These are phyloP conservation scores for Zaprionus nigranus DNA, from an alignment of 1,140 invertebrate genomes.

Conservation along the genomic window DNA sequence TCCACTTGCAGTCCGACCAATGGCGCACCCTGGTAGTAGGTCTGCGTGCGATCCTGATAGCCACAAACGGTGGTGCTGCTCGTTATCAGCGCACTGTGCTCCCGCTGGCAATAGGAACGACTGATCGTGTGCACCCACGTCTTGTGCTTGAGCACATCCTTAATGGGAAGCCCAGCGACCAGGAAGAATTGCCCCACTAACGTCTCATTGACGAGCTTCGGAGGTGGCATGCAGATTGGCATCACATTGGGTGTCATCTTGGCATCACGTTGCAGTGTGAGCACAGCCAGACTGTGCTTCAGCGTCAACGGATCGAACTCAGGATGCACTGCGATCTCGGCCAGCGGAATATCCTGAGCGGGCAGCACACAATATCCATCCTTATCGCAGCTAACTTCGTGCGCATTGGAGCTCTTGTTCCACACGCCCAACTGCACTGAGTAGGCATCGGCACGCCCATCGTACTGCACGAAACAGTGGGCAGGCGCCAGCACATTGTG, in stretches of 20 bases:
- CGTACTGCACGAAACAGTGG: slow-evolving; percentile 64
- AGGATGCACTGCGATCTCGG: slow-evolving; percentile 63
- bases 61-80: slow-evolving; percentile 59
- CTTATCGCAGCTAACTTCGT: slow-evolving; percentile 35
- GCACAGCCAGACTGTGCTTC: slow-evolving; percentile 60
- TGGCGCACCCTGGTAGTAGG: slow-evolving; percentile 52
- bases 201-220: slow-evolving; percentile 36
- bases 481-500: slow-evolving; percentile 62
- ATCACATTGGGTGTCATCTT: slow-evolving; percentile 51
- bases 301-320: slow-evolving; percentile 62
- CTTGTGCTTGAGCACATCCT: slow-evolving; percentile 39
- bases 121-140: slow-evolving; percentile 61
- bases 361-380: slow-evolving; percentile 64
- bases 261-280: slow-evolving; percentile 55
- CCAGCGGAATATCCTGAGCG: slow-evolving; percentile 60
- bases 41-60: slow-evolving; percentile 17
- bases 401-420: slow-evolving; percentile 49
- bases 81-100: slow-evolving; percentile 37
- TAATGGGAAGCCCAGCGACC: slow-evolving; percentile 46
- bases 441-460: slow-evolving; percentile 43
- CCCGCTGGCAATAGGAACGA: slow-evolving; percentile 36
- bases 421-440: slow-evolving; percentile 68
- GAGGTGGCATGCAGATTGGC: slow-evolving; percentile 69
- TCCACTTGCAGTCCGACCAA: slow-evolving; percentile 64
- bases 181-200: slow-evolving; percentile 55